Conservation (phyloP, 2,113 vertebrate species). For the Thamnaconus septentrionalis region DNA sequence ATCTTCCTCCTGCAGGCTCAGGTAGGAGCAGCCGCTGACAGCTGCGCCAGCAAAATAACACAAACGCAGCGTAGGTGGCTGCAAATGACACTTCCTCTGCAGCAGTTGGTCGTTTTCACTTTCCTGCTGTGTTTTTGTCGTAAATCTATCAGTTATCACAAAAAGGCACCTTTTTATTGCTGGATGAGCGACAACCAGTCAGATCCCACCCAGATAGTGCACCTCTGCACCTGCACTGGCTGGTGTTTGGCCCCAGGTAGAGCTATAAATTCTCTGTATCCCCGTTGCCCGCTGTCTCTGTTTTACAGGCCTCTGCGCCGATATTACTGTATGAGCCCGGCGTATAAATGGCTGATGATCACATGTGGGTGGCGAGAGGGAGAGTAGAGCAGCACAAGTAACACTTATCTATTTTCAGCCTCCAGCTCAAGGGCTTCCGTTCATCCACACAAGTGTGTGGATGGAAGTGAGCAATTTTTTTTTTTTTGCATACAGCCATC, state of each 20-base stretch:
- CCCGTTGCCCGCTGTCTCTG: constrained; percentile 7
- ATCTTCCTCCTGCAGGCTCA: constrained; percentile 12
- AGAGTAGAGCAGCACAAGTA: constrained; percentile 53
- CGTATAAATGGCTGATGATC: constrained; percentile 46
- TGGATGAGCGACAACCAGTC: neutral
- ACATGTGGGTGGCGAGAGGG: constrained; percentile 45
- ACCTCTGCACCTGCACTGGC: neutral
- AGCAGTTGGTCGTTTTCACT: no score
- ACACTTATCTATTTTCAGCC: constrained; percentile 64
- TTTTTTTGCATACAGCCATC: neutral
- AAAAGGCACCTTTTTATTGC: no score
- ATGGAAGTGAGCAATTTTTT: constrained; percentile 13
- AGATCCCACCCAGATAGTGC: neutral
- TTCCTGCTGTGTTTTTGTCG: no score
- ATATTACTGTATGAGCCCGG: constrained; percentile 42
- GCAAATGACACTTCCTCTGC: no score
- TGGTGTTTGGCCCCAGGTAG: neutral
- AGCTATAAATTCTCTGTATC: neutral
- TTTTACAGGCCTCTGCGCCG: constrained; percentile 6
- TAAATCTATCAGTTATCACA: no score
- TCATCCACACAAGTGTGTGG: constrained; percentile 45
- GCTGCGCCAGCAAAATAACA: neutral
- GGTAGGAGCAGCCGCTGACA: constrained; percentile 39
- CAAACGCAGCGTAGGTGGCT: no score
- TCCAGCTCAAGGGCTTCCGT: constrained; percentile 52